Evolutionary conservation across 1,140 invertebrate species (phyloP).

Genomic region (Procambarus virginalis): DNA sequence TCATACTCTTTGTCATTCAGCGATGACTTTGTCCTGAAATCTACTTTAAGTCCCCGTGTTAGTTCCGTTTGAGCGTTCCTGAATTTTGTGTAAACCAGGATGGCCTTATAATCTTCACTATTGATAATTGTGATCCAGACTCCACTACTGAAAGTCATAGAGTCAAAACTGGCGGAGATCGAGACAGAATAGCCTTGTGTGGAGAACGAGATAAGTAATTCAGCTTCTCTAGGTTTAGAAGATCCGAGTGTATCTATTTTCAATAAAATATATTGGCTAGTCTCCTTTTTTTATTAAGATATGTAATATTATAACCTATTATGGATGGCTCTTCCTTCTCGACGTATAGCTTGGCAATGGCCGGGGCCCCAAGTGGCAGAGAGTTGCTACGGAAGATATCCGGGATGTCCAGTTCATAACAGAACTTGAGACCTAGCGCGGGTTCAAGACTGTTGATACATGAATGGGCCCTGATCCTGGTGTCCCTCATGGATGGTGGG

Average conservation of each 20-base stretch:
- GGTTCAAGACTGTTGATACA: constrained; percentile 26
- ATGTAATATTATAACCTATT: neutral
- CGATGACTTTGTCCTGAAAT: neutral
- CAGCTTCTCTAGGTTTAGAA: neutral
- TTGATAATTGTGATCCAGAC: neutral
- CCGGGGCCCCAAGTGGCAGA: constrained; percentile 27
- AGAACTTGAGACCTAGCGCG: constrained; percentile 22
- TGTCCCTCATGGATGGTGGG: constrained; percentile 39
- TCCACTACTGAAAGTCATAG: neutral
- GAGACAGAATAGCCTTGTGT: neutral
- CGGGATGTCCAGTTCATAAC: constrained; percentile 46
- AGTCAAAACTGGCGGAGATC: neutral
- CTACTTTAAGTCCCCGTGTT: neutral
- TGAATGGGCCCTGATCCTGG: neutral
- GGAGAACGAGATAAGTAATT: neutral
- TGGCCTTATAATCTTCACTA: neutral
- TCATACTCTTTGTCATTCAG: neutral
- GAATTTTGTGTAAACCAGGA: neutral
- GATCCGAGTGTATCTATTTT: neutral
- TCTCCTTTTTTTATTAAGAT: neutral
- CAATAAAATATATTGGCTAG: neutral
- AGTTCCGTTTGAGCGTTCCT: neutral
- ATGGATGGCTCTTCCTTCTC: neutral
- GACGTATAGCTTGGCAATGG: neutral
- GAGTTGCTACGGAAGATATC: constrained; percentile 36